Conservation (phyloP, 2,113 vertebrate genomes). For the sheep (Ovis aries) region ARS-UI_Ramb_v3.0 NC_056069.1:5402001-5402500, state of each 20-base stretch:
- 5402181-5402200: neutral
- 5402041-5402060: neutral
- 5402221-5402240: neutral
- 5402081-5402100: neutral
- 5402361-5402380: neutral
- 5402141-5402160: neutral
- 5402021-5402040: neutral
- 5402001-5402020: neutral
- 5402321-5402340: neutral
- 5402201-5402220: slow-evolving; percentile 59
- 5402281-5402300: neutral
- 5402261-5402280: neutral
- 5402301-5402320: neutral
- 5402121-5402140: neutral
- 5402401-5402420: neutral
- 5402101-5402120: neutral
- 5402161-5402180: neutral
- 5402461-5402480: neutral
- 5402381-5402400: neutral
- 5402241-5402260: neutral
- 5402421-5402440: neutral
- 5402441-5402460: neutral
- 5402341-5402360: neutral
- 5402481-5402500: neutral
- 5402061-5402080: neutral